Evolutionary conservation across 2,113 vertebrate genomes (phyloP).

Genomic region (Boleophthalmus pectinirostris): DNA sequence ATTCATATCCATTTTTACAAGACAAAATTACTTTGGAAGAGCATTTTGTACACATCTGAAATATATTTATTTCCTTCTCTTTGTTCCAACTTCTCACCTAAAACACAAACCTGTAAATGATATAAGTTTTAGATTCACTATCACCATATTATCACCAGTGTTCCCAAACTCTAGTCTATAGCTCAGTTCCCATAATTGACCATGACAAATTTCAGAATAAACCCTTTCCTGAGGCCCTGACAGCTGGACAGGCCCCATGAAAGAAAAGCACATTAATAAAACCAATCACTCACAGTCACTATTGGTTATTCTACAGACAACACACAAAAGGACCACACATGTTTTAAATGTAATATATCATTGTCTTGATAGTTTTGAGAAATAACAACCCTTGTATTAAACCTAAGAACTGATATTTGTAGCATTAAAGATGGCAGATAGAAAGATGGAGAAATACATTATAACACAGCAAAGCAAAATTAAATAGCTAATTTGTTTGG

Average conservation of each 20-base stretch:
- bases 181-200: background rate
- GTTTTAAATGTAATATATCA: background rate
- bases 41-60: too few relatives aligned
- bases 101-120: too few relatives aligned
- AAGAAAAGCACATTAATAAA: slow-evolving; percentile 4
- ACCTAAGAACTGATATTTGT: background rate
- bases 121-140: background rate
- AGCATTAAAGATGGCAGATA: slow-evolving; percentile 8
- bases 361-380: background rate
- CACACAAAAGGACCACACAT: background rate
- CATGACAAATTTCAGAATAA: background rate
- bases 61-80: background rate
- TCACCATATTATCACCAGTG: background rate
- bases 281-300: background rate
- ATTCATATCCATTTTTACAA: too few relatives aligned
- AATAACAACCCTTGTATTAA: background rate
- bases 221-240: background rate
- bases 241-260: background rate
- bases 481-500: slow-evolving; percentile 47
- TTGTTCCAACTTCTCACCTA: too few relatives aligned
- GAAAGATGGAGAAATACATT: slow-evolving; percentile 13
- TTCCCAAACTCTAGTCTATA: background rate
- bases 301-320: background rate
- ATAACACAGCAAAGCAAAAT: slow-evolving; percentile 19
- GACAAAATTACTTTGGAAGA: too few relatives aligned